Conservation (phyloP, 2,888 invertebrate genomes). For the Meganola albula region DNA sequence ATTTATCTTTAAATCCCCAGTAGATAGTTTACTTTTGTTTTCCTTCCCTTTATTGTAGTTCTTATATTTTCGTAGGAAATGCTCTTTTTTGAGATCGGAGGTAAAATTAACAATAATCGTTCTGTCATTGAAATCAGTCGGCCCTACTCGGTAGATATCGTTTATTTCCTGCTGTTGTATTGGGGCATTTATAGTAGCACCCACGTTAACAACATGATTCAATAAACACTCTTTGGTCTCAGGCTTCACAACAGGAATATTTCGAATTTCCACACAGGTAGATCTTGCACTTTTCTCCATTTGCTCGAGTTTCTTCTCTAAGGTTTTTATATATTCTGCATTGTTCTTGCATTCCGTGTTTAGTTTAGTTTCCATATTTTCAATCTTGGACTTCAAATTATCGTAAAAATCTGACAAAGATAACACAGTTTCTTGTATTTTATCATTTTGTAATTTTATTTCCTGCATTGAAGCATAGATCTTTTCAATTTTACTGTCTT, state of each 20-base stretch:
- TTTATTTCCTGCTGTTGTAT: neutral
- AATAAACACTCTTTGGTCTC: slow-evolving; percentile 1
- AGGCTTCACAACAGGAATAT: neutral
- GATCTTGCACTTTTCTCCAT: neutral
- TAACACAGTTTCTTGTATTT: neutral
- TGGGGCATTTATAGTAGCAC: neutral
- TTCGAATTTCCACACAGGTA: slow-evolving; percentile 1
- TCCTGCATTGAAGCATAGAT: neutral
- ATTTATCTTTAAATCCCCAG: neutral
- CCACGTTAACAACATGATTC: neutral
- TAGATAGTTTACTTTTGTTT: neutral
- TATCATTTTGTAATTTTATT: neutral
- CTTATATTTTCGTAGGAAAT: neutral
- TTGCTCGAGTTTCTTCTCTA: slow-evolving; percentile 1
- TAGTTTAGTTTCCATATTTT: neutral
- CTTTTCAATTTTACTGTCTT: slow-evolving; percentile 1
- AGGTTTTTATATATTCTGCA: neutral
- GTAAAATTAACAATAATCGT: slow-evolving; percentile 1
- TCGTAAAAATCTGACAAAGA: neutral
- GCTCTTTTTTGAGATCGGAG: neutral
- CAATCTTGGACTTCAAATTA: neutral
- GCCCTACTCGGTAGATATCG: neutral
- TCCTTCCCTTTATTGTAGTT: neutral
- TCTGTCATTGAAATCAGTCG: neutral
- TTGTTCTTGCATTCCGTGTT: neutral